These are phyloP conservation scores for Enteromius argenteus DNA, from an alignment of 2,797 vertebrate genomes.

Conservation along the genomic window DNA sequence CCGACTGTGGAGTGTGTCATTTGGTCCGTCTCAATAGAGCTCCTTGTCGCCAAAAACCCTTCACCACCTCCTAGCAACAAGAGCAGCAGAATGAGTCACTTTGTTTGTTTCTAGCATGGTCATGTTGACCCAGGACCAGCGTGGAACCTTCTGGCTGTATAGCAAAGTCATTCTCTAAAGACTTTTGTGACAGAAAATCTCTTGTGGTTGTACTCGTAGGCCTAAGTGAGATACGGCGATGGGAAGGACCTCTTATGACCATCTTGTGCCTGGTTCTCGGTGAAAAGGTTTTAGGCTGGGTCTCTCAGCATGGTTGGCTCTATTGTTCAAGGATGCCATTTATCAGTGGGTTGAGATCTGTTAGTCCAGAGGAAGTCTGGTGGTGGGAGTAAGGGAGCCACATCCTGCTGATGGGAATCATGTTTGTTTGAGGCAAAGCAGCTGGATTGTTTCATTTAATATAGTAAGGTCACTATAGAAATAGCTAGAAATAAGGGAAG, in stretches of 20 bases:
- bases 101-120: slow-evolving; percentile 35
- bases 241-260: slow-evolving; percentile 29
- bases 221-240: slow-evolving; percentile 12
- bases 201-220: slow-evolving; percentile 4
- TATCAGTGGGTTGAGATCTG: slow-evolving; percentile 63
- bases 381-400: slow-evolving; percentile 71
- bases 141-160: slow-evolving; percentile 9
- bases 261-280: slow-evolving; percentile 49
- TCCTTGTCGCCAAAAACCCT: slow-evolving; percentile 38
- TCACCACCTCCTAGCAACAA: slow-evolving; percentile 43
- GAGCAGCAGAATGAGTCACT: slow-evolving; percentile 23
- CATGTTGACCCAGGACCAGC: slow-evolving; percentile 40
- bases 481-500: neutral
- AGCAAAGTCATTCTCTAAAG: slow-evolving; percentile 44
- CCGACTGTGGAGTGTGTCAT: slow-evolving; percentile 29
- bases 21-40: slow-evolving; percentile 29
- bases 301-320: slow-evolving; percentile 46
- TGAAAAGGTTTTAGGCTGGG: slow-evolving; percentile 28
- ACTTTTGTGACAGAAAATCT: slow-evolving; percentile 11
- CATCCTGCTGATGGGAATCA: slow-evolving; percentile 77
- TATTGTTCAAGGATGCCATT: slow-evolving; percentile 74
- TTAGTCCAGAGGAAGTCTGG: slow-evolving; percentile 60
- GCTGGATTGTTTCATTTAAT: slow-evolving; percentile 45
- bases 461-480: slow-evolving; percentile 28
- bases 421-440: slow-evolving; percentile 52